Conservation (phyloP, 2,113 vertebrate genomes). For the Psephotus haematonotus region DNA sequence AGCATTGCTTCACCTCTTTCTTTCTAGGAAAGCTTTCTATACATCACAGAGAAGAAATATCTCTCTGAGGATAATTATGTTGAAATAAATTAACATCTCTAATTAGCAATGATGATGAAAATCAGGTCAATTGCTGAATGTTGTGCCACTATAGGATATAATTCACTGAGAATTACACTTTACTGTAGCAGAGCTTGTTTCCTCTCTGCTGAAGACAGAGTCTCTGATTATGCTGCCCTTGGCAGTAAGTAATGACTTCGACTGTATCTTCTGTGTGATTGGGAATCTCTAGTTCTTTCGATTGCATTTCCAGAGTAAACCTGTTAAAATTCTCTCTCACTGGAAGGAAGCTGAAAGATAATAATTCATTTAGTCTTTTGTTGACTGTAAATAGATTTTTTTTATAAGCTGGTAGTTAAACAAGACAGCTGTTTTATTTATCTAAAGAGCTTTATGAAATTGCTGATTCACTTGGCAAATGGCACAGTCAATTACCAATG, state of each 20-base stretch:
- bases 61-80: constrained; percentile 33
- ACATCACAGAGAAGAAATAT: neutral
- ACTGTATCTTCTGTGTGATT: neutral
- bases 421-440: constrained; percentile 48
- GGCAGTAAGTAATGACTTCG: neutral
- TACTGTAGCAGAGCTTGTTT: neutral
- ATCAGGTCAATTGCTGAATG: constrained; percentile 3
- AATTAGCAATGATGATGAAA: neutral
- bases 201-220: neutral
- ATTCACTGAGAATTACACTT: neutral
- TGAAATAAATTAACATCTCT: constrained; percentile 15
- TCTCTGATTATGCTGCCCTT: neutral
- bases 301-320: neutral
- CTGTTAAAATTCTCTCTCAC: neutral
- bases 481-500: constrained; percentile 71
- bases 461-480: constrained; percentile 67
- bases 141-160: neutral
- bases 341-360: constrained; percentile 6
- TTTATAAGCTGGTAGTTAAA: constrained; percentile 41
- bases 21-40: constrained; percentile 35
- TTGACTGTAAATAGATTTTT: constrained; percentile 14
- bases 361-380: constrained; percentile 32
- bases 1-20: neutral
- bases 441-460: constrained; percentile 64
- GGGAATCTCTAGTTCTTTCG: neutral